Conservation (phyloP, 2,888 invertebrate genomes). For the Polyommatus iphigenia region DNA sequence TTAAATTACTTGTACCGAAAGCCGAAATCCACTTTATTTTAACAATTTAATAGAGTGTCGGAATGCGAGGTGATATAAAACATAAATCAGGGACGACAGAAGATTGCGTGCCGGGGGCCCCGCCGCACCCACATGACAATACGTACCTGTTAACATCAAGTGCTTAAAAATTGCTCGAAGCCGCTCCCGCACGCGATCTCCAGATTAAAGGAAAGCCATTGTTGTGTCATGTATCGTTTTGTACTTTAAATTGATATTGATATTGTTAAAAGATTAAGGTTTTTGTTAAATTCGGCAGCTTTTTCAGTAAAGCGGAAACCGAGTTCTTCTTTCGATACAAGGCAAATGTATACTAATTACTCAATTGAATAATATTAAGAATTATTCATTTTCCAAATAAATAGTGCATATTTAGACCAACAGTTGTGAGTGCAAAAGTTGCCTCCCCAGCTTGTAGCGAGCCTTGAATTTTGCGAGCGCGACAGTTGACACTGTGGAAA, state of each 20-base stretch:
- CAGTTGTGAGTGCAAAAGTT: no score
- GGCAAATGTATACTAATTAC: no score
- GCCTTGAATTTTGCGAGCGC: no score
- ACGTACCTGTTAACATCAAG: constrained; percentile 40
- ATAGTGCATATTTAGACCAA: no score
- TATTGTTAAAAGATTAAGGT: not conserved
- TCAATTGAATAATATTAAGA: no score
- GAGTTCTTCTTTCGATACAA: not conserved
- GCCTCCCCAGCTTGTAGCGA: no score
- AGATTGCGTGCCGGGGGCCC: constrained; percentile 46
- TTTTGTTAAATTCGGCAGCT: not conserved
- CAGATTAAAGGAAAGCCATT: constrained; percentile 23
- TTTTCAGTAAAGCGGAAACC: not conserved
- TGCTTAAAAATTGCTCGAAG: constrained; percentile 42
- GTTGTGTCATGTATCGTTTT: not conserved
- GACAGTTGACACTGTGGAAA: no score
- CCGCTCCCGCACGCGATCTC: constrained; percentile 36
- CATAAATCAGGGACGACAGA: constrained; percentile 42
- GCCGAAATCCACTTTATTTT: constrained; percentile 18
- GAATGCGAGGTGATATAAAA: constrained; percentile 35
- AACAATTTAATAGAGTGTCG: constrained; percentile 35
- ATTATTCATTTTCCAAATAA: no score
- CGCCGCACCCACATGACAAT: constrained; percentile 44
- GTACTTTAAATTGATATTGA: constrained; percentile 14
- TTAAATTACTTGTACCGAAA: not conserved